These are phyloP conservation scores for Alcedo atthis DNA, from an alignment of 2,797 vertebrate genomes.

Conservation along the genomic window DNA sequence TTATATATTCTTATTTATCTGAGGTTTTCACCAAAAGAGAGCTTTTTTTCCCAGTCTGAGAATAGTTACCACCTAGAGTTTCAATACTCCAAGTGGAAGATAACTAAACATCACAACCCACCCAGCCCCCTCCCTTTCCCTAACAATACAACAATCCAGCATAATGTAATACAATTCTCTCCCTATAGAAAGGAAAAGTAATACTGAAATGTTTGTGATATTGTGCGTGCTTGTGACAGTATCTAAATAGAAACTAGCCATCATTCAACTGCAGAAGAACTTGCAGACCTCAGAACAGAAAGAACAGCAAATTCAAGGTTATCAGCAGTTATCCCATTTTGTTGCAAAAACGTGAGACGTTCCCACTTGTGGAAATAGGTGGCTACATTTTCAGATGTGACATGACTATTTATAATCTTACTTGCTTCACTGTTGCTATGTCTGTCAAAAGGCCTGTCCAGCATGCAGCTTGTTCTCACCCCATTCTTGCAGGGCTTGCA, in stretches of 20 bases:
- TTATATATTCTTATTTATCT: background rate
- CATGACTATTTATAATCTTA: background rate
- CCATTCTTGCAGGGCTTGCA: background rate
- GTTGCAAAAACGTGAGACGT: background rate
- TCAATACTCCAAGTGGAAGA: background rate
- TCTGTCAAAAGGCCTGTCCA: background rate
- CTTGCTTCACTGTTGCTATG: background rate
- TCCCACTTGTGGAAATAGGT: background rate
- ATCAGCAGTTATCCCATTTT: background rate
- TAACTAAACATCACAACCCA: background rate
- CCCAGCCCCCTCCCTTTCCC: background rate
- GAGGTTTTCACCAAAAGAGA: background rate
- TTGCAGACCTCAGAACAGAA: background rate
- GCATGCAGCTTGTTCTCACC: background rate
- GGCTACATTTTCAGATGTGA: background rate
- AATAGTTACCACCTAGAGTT: background rate
- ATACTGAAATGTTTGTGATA: background rate
- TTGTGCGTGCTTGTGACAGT: background rate
- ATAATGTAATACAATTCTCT: background rate
- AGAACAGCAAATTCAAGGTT: background rate
- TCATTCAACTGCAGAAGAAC: background rate
- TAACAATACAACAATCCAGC: background rate
- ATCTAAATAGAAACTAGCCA: background rate
- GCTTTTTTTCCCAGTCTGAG: background rate
- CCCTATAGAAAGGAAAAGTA: background rate